Conservation (phyloP, 2,888 invertebrate species). For the Parelbella ahira region DNA sequence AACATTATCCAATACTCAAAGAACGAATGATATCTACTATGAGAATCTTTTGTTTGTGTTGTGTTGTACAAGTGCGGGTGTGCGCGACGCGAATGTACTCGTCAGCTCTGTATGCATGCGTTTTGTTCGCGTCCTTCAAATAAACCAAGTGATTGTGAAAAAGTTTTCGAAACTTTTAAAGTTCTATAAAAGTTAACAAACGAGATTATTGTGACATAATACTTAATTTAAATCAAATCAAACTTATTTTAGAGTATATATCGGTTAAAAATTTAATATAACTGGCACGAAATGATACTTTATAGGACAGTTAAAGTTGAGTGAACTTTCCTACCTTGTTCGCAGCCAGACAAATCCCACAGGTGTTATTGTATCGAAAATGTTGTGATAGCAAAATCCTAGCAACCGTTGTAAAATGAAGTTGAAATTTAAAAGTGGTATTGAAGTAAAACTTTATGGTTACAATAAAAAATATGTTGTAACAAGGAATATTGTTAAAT, state of each 20-base stretch:
- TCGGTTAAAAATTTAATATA: slow-evolving; percentile 17
- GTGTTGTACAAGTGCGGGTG: neutral
- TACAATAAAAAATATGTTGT: slow-evolving; percentile 7
- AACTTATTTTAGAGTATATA: slow-evolving; percentile 23
- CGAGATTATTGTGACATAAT: slow-evolving; percentile 29
- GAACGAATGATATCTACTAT: no score
- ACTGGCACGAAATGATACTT: slow-evolving; percentile 29
- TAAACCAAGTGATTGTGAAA: slow-evolving; percentile 50
- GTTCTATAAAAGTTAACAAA: slow-evolving; percentile 44
- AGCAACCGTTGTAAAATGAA: slow-evolving; percentile 59
- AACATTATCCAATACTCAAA: no score
- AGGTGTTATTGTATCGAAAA: slow-evolving; percentile 53
- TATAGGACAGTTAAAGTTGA: slow-evolving; percentile 60
- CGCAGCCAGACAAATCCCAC: slow-evolving; percentile 59
- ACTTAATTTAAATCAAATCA: slow-evolving; percentile 16
- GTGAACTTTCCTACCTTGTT: slow-evolving; percentile 64
- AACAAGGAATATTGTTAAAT: slow-evolving; percentile 22
- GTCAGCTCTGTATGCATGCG: slow-evolving; percentile 37
- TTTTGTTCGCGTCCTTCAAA: slow-evolving; percentile 49
- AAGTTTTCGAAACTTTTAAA: slow-evolving; percentile 60
- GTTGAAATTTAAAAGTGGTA: slow-evolving; percentile 29
- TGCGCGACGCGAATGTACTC: slow-evolving; percentile 1
- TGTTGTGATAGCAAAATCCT: slow-evolving; percentile 72
- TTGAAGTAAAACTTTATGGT: slow-evolving; percentile 2
- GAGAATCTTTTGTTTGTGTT: no score